Base-by-base conservation (phyloP, 2,888 invertebrate species). In the Dioctria linearis region DNA sequence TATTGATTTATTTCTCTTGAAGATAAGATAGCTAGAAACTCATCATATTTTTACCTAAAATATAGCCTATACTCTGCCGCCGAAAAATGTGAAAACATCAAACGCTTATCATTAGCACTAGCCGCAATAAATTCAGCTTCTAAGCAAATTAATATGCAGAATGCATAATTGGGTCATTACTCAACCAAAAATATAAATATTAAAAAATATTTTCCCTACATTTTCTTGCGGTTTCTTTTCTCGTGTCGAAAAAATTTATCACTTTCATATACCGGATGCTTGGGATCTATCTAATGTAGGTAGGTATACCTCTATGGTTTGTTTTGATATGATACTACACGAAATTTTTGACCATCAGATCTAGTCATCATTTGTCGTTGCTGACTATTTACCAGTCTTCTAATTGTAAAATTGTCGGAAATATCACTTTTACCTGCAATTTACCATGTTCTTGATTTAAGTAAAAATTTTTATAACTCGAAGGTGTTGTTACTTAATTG, bases 401-500 rank as follows among this genome's bases (percentile, higher is more conserved):
- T 69, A 69, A 69, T 69, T 69, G 69, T 69, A 49, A 51, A 49
- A 54, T 49, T 69, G 49, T 51, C 69, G 49, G 69, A 69, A 69
- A 69, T 69, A 37, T 51, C 42, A 51, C 69, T 51, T 69, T 69
- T 51, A 69, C 69, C 69, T 51, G 51, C 9, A n/a, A 51, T 37
- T 11, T n/a, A 39, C 39, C 37, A 65, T n/a, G 37, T 43, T 51
- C 8, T 51, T 4, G 8, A 8, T 69, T 51, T 69, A 69, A 49
- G 25, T 49, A 51, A 39, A 25, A 51, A 54, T 69, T 49, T n/a
- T 69, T 69, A 25, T 43, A 49, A 51, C 69, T 69, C 69, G 51
- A 51, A 69, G 69, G 69, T 51, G 69, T 49, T 69, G 49, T 69
- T 51, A 69, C 51, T 69, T 69, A 69, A 69, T 69, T 69, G 54